Base-by-base conservation (phyloP, 2,797 vertebrate species). In the Chelon auratus region DNA sequence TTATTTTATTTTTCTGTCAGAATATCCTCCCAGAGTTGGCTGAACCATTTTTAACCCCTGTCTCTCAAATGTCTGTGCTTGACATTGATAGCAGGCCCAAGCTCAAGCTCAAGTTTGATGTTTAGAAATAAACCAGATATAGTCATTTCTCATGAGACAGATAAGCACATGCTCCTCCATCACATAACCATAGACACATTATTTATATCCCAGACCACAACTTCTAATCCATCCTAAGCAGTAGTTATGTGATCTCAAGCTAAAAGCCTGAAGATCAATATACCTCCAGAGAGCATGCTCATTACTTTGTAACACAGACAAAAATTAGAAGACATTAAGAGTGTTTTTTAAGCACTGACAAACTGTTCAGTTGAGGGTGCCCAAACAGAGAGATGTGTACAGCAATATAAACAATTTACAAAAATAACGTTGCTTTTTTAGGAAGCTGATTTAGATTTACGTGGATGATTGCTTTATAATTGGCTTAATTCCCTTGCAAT, bases 201-300 rank as follows among this genome's bases (percentile, higher is more conserved):
- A 62, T 68, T 68, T 26, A 26, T 20, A 63, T 36, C 56, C 57
- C 10, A 50, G 56, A 60, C 42, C 67, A 33, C 51, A 65, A 42
- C 36, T n/a, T 26, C 12, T 60, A 72, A 58, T 78, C 57, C 43
- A 62, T 78, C 43, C 5, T 42, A 9, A 70, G 51, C 36, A 48
- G 43, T 58, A 61, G 51, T 54, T n/a, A 60, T 53, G 58, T 54
- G 40, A 60, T 52, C 51, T 68, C 26, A 70, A 63, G 50, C 40
- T 60, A 78, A 74, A 81, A 65, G 78, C 64, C 60, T 24, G 12
- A 20, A 43, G 64, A 81, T 82, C 70, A 61, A 84, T 84, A 80
- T 65, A 80, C 52, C 26, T 51, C 1, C 5, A 58, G 53, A 63
- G 33, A 43, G 24, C 30, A 14, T 17, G 67, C 53, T 56, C 2